Base-by-base conservation (phyloP, 1,140 invertebrate species). In the Drosophila simulans region DNA sequence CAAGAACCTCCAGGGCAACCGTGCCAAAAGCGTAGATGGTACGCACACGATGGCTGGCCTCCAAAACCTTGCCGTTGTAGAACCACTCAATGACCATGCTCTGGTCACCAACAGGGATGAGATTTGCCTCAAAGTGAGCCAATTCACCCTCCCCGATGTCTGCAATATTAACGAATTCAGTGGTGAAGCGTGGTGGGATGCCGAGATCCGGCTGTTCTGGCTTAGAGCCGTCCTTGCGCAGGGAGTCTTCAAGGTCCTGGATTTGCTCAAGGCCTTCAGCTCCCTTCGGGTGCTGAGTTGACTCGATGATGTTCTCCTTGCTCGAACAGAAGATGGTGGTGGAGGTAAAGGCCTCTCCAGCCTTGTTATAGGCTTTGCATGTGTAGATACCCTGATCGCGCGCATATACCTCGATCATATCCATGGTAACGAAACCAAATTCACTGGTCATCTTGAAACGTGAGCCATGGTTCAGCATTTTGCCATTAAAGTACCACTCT, bases 81-180 rank as follows among this genome's bases (percentile, higher is more conserved):
- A 98, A 98, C 98, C 98, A 99, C 94, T 99, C 98, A 27, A 99
- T 97, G 27, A 96, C 95, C 98, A 99, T 99, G 27, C 96, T 97
- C 90, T 99, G 97, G 92, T 99, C 98, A 22, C 98, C 98, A 53
- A 97, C 96, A 11, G 98, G 98, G 45, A 97, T 96, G 0, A 99
- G 93, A 40, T 97, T 97, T 13, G 97, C 98, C 93, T 99, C 98
- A 91, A 98, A 98, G 90, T 98, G 97, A 81, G 97, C 97, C 77
- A 98, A 96, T 93, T 98, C 97, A 42, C 97, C 97, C 93, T 98
- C 97, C 11, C 94, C 96, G 13, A 98, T 93, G 80, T 97, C 97
- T 5, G 93, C 93, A 48, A 98, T 93, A 77, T 97, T 95, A 80
- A 96, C 94, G 91, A 97, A 97, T 91, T 97, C 95, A 1, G 96